phyloP scores from a whole-genome alignment of 2,888 invertebrate genomes.

The Fissipunctia ypsillon region DNA sequence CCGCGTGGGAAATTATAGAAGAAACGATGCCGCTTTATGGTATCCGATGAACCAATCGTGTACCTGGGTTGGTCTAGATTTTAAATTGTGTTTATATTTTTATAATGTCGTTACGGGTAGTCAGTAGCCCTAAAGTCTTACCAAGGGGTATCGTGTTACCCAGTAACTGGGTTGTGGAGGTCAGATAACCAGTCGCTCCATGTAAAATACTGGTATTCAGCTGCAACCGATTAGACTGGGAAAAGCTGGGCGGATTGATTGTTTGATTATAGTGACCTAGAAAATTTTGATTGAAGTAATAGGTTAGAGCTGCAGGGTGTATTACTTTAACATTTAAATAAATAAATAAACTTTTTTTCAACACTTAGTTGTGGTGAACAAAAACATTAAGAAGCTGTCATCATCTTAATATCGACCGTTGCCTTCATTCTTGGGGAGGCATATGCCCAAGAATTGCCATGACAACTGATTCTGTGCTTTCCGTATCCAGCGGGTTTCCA shows the following conservation, averaged over 20 bases:
- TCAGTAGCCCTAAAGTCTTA: too few relatives aligned
- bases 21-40: conserved; percentile 47
- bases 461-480: background rate
- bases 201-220: too few relatives aligned
- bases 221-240: too few relatives aligned
- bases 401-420: background rate
- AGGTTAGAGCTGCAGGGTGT: background rate
- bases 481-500: background rate
- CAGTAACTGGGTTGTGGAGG: too few relatives aligned
- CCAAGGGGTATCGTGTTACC: too few relatives aligned
- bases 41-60: conserved; percentile 21
- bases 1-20: conserved; percentile 64
- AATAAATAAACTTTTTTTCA: too few relatives aligned
- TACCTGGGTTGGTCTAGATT: conserved; percentile 23
- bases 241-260: too few relatives aligned
- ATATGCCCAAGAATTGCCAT: background rate
- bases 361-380: background rate
- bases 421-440: background rate
- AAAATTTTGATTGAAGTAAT: background rate
- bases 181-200: too few relatives aligned
- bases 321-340: background rate
- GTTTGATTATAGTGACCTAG: background rate
- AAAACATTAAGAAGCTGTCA: background rate
- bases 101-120: background rate
- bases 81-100: conserved; percentile 5